Evolutionary conservation across 2,888 invertebrate genomes (phyloP), one percentile per base, ranked within the genome.

Genomic region (Therioaphis trifolii): DNA sequence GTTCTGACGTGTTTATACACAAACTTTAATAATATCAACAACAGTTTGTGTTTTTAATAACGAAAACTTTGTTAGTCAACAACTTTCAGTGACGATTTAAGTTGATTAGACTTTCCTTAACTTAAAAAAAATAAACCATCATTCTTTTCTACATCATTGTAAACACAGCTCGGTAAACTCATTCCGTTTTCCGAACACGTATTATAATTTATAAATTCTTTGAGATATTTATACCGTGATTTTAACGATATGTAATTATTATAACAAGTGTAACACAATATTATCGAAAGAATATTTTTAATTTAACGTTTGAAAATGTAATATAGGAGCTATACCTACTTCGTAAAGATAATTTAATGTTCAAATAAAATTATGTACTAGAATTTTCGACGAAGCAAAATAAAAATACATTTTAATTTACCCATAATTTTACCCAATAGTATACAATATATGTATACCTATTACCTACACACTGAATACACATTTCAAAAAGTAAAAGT

Each of bases 21-120:
- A 78, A 78, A 78, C 77, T 78, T 78, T 78, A 35, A 66, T 77
- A 77, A 66, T 68, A 78, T 52, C 77, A 77, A 77, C 66, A 66
- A 66, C 63, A 68, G 35, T 12, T 68, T 35, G 21, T 66, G 77
- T 40, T 78, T 68, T 78, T 78, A 78, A 68, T 68, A 68, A 78
- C 66, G 35, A 52, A 78, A 78, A 78, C 77, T 78, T 78, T 77
- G 66, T 66, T 77, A 49, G 66, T 61, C 66, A 68, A 78, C 66
- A 66, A 66, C 66, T 68, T 78, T 78, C 35, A 68, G 58, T 66
- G 66, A 52, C 77, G 35, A 29, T 66, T 77, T 77, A 77, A 77
- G 77, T 77, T 66, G 49, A 63, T 63, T 77, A 66, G 49, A 66
- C 77, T 77, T 66, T 52, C 21, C 66, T 66, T 11, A 14, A 63